Conservation (phyloP, 2,113 vertebrate genomes). For the Osmerus mordax region DNA sequence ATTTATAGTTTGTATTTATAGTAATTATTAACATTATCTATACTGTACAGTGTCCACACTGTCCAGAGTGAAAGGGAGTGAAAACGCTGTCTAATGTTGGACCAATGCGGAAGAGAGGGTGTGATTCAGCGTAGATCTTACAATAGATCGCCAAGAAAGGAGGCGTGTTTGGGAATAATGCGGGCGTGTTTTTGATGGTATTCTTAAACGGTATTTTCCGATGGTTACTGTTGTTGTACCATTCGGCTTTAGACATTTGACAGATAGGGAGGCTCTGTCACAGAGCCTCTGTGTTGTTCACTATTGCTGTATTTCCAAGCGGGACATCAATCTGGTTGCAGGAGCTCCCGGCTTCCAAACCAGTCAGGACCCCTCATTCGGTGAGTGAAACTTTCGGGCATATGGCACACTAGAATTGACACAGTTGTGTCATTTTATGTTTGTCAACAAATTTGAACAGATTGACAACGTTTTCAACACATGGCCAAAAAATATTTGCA, state of each 20-base stretch:
- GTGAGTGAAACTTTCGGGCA: slow-evolving; percentile 66
- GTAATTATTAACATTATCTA: not conserved
- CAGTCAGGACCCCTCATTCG: slow-evolving; percentile 16
- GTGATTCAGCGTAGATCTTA: slow-evolving; percentile 53
- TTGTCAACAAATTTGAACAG: no score
- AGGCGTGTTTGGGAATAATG: not conserved
- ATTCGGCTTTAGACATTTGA: not conserved
- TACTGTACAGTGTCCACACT: no score
- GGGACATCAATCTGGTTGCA: slow-evolving; percentile 38
- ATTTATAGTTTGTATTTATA: not conserved
- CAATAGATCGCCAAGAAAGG: not conserved
- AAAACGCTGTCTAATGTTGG: slow-evolving; percentile 1
- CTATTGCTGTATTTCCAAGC: slow-evolving; percentile 22
- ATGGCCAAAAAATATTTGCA: no score
- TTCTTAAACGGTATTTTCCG: not conserved
- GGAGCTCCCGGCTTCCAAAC: slow-evolving; percentile 6
- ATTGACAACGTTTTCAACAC: no score
- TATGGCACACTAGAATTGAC: not conserved
- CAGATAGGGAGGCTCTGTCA: slow-evolving; percentile 2
- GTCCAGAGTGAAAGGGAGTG: slow-evolving; percentile 14
- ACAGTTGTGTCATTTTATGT: not conserved
- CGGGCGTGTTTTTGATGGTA: not conserved
- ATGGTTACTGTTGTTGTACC: not conserved
- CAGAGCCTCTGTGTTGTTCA: not conserved
- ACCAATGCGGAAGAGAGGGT: slow-evolving; percentile 56